Base-by-base conservation (phyloP, 2,888 invertebrate genomes). In the Pristionchus arcanus region DNA sequence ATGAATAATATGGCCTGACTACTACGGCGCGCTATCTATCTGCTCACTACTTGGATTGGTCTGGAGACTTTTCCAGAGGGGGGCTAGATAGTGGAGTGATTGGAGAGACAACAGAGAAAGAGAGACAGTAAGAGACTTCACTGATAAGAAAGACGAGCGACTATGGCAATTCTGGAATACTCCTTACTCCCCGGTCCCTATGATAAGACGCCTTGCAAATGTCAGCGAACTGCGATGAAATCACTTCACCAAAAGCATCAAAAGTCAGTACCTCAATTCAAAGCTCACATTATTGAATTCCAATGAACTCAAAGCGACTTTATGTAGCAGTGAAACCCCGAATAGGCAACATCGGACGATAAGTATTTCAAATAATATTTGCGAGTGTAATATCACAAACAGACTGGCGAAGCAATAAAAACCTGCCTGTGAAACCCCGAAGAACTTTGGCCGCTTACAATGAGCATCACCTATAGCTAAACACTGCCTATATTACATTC, bases 121-220 rank as follows among this genome's bases (percentile, higher is more conserved):
- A 37, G 37, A 53, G 55, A 55, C 15, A 31, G 42, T 37, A 19
- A 42, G 1, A 28, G 28, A 28, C 15, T 53, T n/a, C n/a, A n/a
- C 13, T 84, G 84, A 59, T 59, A 84, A 55, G 49, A 53, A 9
- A 37, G 28, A 16, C 31, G 31, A 28, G 77, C 42, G 42, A 25
- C 42, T 37, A 77, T 42, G 71, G 71, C 71, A 74, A 81, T 81
- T 81, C 81, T 81, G 81, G 81, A 81, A 81, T 49, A 81, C 49
- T 81, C 25, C 49, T 74, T 31, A 11, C 16, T n/a, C n/a, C n/a
- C n/a, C n/a, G n/a, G n/a, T n/a, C n/a, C n/a, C n/a, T n/a, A n/a
- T 42, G 77, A 77, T 83, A 83, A 83, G 83, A 7, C n/a, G 74
- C 19, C 71, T 25, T 19, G 34, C 68, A 63, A 63, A n/a, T 25